Evolutionary conservation across 2,113 vertebrate species (phyloP).

Genomic region (Cyanocitta stelleri): DNA sequence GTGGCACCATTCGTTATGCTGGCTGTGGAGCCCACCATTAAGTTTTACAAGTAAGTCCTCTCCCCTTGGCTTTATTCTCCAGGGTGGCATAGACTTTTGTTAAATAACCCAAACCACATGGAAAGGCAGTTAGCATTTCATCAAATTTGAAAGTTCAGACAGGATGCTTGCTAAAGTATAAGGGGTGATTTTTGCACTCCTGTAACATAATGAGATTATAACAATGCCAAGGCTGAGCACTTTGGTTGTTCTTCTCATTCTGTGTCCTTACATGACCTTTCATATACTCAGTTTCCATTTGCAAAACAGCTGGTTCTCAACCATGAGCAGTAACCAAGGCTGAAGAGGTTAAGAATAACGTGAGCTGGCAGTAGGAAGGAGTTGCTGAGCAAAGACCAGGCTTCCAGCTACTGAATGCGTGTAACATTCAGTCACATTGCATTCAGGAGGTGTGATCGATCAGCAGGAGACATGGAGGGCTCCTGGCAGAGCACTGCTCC

Average conservation of each 20-base stretch:
- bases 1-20: slow-evolving; percentile 75
- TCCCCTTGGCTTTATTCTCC: not conserved
- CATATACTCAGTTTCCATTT: not conserved
- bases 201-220: not conserved
- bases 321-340: not conserved
- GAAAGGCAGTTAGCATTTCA: not conserved
- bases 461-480: not conserved
- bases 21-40: slow-evolving; percentile 74
- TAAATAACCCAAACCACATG: not conserved
- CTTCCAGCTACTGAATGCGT: not conserved
- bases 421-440: not conserved
- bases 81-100: not conserved
- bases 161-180: not conserved
- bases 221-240: not conserved
- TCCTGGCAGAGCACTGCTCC: not conserved
- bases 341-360: not conserved
- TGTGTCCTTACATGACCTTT: not conserved
- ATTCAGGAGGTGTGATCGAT: not conserved
- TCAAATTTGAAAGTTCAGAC: not conserved
- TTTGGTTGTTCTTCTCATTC: not conserved
- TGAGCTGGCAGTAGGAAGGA: not conserved
- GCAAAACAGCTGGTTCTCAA: not conserved
- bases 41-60: slow-evolving; percentile 76
- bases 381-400: not conserved
- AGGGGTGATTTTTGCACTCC: not conserved